A percentile compares a stretch with the other conserved stretches of the same genome.
Evolutionary conservation across 2,113 vertebrate species (phyloP).

Genomic region (Hydrochoerus hydrochaeris): DNA sequence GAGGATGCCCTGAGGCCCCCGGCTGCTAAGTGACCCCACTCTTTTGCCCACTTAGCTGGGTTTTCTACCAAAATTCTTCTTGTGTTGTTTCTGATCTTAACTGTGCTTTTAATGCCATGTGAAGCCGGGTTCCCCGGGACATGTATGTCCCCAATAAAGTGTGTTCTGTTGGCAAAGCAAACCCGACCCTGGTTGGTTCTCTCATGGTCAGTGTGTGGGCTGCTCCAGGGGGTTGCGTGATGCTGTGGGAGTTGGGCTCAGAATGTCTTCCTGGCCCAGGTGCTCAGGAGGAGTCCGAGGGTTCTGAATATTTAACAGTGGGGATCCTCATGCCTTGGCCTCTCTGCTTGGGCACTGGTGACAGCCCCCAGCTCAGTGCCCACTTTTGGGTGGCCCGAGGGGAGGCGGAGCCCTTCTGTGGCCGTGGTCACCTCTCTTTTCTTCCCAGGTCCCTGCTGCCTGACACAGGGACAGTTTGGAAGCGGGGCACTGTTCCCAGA

Average conservation of each 20-base stretch:
- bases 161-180: conserved; percentile 73
- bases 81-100: conserved; percentile 43
- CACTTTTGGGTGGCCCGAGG: neutral
- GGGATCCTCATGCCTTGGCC: neutral
- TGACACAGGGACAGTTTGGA: neutral
- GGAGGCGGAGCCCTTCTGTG: neutral
- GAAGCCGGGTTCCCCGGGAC: conserved; percentile 27
- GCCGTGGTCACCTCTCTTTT: neutral
- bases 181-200: neutral
- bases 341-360: neutral
- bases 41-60: conserved; percentile 35
- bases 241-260: neutral
- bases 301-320: neutral
- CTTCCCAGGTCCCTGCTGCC: neutral
- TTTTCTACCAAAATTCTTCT: conserved; percentile 60
- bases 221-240: neutral
- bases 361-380: neutral
- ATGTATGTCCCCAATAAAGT: conserved; percentile 71
- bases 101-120: conserved; percentile 40
- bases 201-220: neutral
- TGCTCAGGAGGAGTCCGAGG: neutral
- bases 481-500: neutral
- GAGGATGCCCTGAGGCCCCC: neutral
- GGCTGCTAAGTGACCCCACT: neutral
- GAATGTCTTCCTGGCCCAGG: neutral